Conservation (phyloP, 2,113 vertebrate species). For the Mastomys coucha region DNA sequence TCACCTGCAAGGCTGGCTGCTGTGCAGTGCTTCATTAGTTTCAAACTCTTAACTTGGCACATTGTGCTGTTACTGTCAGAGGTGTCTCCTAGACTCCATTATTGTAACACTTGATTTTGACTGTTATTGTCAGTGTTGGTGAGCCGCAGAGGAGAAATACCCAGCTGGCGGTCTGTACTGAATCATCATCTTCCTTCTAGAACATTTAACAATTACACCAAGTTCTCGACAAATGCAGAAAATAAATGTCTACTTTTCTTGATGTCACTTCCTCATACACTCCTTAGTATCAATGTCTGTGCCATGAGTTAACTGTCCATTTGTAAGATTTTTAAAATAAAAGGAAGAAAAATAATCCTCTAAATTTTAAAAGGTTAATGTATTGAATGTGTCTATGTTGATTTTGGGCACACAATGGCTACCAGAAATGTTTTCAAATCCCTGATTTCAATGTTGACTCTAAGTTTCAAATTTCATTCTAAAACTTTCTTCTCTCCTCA, state of each 20-base stretch:
- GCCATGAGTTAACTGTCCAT: not conserved
- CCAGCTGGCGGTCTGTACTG: not conserved
- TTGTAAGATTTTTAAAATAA: conserved; percentile 10
- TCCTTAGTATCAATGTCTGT: not conserved
- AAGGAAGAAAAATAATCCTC: not conserved
- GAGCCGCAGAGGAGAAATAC: not conserved
- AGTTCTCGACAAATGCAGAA: not conserved
- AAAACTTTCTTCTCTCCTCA: not conserved
- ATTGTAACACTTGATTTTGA: not conserved
- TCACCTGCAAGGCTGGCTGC: not conserved
- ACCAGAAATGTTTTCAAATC: not conserved
- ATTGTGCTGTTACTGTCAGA: not conserved
- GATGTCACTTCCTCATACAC: not conserved
- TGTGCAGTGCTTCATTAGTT: not conserved
- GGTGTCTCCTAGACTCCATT: not conserved
- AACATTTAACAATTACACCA: not conserved
- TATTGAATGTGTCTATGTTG: not conserved
- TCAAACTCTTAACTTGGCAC: not conserved
- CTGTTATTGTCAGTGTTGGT: not conserved
- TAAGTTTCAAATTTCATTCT: not conserved
- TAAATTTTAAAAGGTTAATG: not conserved
- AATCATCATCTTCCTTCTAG: not conserved
- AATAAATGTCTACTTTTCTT: not conserved
- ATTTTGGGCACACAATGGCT: not conserved
- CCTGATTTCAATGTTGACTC: not conserved